These are phyloP conservation scores for Aphrocallistes beatrix DNA, from an alignment of 37 sponge, comb jelly and placozoan genomes.

Conservation along the genomic window DNA sequence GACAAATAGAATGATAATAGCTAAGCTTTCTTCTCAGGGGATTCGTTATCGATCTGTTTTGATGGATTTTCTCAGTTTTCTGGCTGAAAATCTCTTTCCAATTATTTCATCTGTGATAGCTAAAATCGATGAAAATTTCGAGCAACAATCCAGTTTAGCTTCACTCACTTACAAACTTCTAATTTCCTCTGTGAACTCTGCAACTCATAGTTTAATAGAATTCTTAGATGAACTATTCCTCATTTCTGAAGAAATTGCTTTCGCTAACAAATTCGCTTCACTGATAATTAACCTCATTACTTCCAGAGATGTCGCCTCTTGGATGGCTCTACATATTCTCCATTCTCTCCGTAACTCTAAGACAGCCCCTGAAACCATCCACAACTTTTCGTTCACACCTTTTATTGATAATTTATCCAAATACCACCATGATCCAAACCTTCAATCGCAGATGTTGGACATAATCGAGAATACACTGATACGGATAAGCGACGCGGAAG, in stretches of 20 bases:
- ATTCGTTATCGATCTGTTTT: background rate
- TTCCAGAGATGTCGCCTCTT: background rate
- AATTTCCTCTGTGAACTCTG: background rate
- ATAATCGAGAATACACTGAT: constrained; percentile 12
- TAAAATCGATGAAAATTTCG: background rate
- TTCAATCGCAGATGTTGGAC: background rate
- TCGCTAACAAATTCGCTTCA: background rate
- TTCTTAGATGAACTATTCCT: background rate
- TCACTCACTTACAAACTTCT: background rate
- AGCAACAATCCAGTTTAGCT: background rate
- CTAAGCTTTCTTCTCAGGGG: background rate
- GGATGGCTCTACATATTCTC: background rate
- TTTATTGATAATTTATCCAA: background rate
- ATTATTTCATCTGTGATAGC: background rate
- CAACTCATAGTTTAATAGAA: background rate
- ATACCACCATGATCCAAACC: background rate
- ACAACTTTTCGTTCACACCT: background rate
- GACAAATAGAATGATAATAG: background rate
- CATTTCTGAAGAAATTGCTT: background rate
- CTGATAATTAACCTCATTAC: background rate
- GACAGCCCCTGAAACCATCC: background rate
- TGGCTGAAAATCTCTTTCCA: background rate
- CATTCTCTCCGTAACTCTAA: background rate
- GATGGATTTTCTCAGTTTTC: background rate
- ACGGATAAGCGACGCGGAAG: background rate